phyloP scores from a whole-genome alignment of 2,888 invertebrate genomes.

The Cantharis lateralis region DNA sequence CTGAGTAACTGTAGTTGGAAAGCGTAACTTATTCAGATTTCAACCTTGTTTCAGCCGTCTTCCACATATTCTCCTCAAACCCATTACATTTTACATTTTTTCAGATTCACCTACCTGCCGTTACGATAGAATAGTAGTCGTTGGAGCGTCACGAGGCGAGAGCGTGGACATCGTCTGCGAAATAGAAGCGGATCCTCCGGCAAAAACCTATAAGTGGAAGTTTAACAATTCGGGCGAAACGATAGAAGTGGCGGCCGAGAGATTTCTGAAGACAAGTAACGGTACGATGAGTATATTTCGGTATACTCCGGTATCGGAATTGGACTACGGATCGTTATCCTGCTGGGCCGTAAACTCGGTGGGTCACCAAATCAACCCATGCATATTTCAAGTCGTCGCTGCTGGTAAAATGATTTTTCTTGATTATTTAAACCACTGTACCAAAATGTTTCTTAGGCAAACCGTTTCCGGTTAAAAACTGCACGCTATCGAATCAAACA shows the following conservation, averaged over 20 bases:
- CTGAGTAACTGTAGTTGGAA: no score
- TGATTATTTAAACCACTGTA: neutral
- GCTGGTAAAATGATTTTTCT: slow-evolving; percentile 69
- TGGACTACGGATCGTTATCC: slow-evolving; percentile 87
- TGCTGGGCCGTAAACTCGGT: slow-evolving; percentile 86
- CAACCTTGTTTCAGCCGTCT: no score
- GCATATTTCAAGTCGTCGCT: slow-evolving; percentile 86
- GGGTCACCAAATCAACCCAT: slow-evolving; percentile 80
- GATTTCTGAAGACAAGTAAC: slow-evolving; percentile 72
- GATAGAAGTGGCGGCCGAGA: slow-evolving; percentile 77
- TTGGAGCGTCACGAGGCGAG: slow-evolving; percentile 88
- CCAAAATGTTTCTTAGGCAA: slow-evolving; percentile 63
- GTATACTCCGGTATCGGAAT: slow-evolving; percentile 64
- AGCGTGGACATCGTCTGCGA: slow-evolving; percentile 85
- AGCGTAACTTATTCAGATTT: no score
- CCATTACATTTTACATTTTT: slow-evolving; percentile 29
- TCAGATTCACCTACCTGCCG: slow-evolving; percentile 84
- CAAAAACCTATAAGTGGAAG: slow-evolving; percentile 89
- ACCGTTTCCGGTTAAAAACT: slow-evolving; percentile 84
- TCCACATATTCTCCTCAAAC: no score
- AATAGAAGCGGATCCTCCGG: slow-evolving; percentile 90
- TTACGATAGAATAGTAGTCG: slow-evolving; percentile 75
- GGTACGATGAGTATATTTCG: slow-evolving; percentile 74
- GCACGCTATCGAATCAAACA: slow-evolving; percentile 83
- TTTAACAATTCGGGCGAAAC: slow-evolving; percentile 93